Evolutionary conservation across 2,797 vertebrate genomes (phyloP).

Genomic region (Amphiprion clarkii): DNA sequence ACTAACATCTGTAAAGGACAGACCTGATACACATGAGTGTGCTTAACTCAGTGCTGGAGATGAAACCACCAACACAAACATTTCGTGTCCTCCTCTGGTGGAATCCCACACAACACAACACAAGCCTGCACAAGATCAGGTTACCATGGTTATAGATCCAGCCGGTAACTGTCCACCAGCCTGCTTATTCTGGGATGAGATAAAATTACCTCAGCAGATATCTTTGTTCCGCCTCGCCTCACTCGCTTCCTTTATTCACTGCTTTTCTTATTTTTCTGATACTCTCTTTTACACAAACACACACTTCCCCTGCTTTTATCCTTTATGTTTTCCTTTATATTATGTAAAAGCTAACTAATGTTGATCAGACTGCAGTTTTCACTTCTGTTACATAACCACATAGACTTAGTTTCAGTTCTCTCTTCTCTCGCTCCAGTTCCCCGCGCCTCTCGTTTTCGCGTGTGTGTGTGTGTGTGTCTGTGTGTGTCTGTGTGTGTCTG

Average conservation of each 20-base stretch:
- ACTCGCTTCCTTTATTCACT: background rate
- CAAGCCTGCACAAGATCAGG: slow-evolving; percentile 29
- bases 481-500: too few relatives aligned
- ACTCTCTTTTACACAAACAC: background rate
- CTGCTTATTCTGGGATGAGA: slow-evolving; percentile 41
- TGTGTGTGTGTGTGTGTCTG: background rate
- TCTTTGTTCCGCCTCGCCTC: slow-evolving; percentile 33
- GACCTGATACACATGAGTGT: background rate
- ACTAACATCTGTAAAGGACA: slow-evolving; percentile 28
- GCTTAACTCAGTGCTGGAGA: background rate
- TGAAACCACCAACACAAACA: slow-evolving; percentile 28
- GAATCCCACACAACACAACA: slow-evolving; percentile 23
- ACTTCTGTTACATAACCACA: slow-evolving; percentile 36
- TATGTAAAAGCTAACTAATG: background rate
- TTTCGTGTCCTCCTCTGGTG: slow-evolving; percentile 17
- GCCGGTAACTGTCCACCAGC: slow-evolving; percentile 18
- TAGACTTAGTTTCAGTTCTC: slow-evolving; percentile 31
- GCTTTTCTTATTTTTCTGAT: background rate
- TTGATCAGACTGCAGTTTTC: slow-evolving; percentile 29
- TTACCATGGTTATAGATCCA: slow-evolving; percentile 64
- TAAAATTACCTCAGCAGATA: slow-evolving; percentile 37
- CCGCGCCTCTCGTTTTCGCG: slow-evolving; percentile 2
- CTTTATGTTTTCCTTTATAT: slow-evolving; percentile 12
- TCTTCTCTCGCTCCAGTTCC: slow-evolving; percentile 31
- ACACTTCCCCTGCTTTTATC: slow-evolving; percentile 8